Base-by-base conservation (phyloP, 2,113 vertebrate genomes). In the Saccopteryx leptura region DNA sequence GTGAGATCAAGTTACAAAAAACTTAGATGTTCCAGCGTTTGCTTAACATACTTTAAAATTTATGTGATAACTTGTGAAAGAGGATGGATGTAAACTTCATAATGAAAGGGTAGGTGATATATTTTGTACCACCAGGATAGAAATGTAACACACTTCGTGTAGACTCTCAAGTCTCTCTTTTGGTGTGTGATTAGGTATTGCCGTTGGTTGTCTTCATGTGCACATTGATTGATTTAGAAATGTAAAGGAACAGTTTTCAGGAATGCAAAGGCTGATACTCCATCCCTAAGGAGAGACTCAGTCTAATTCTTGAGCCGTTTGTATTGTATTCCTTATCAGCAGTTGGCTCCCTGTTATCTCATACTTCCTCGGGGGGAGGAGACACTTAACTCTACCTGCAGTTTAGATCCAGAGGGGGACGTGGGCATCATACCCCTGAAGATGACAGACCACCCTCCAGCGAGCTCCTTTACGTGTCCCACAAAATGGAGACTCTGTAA, bases 401-500 rank as follows among this genome's bases (percentile, higher is more conserved):
- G 5, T n/a, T n/a, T 68, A 28, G 63, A 28, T 14, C 26, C n/a
- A n/a, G n/a, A n/a, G 6, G 63, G 63, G 63, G 28, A 28, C 4
- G 26, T 28, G 28, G 63, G 7, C 26, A 13, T 14, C 26, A 14
- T 5, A 13, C 26, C 63, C 63, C 2, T n/a, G 26, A 6, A 28
- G 11, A 28, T 14, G 26, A 28, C 26, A 12, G 26, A 5, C 63
- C 11, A 28, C 11, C 63, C 63, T 66, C 26, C 63, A 66, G n/a
- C n/a, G n/a, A n/a, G n/a, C n/a, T n/a, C 14, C 26, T 31, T 28
- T 28, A 7, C 12, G 8, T 5, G 63, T 31, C 63, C 14, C 94
- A 90, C 93, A 90, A 17, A 96, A 96, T 90, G 96, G 94, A 5
- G 69, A 1, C 2, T 13, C 80, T 80, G 76, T 46, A 87, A 79